Evolutionary conservation across 2,888 invertebrate species (phyloP).

Genomic region (Aphodius sticticus): DNA sequence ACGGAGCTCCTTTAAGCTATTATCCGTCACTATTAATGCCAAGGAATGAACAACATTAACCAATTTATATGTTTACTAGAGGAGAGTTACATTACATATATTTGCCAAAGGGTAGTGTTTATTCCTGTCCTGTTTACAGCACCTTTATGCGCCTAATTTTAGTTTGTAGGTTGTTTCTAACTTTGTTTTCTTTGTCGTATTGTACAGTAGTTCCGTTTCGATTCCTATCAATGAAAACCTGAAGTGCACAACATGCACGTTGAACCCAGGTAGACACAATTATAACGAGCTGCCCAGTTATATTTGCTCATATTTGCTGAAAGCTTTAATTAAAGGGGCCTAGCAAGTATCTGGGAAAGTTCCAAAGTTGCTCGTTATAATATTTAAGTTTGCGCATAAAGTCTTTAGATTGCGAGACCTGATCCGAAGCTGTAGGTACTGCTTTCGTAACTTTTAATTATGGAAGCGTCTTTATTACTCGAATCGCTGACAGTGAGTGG

Average conservation of each 20-base stretch:
- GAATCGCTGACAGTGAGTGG: not conserved
- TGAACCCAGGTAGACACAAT: not conserved
- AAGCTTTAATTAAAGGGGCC: not conserved
- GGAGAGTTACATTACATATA: no score
- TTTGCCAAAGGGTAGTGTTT: no score
- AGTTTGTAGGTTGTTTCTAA: no score
- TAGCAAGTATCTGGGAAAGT: not conserved
- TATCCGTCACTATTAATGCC: no score
- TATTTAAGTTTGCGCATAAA: not conserved
- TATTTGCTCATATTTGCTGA: not conserved
- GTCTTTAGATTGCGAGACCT: not conserved
- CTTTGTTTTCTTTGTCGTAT: not conserved
- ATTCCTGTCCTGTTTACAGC: no score
- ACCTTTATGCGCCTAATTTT: no score
- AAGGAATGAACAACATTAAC: no score
- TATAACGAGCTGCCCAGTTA: not conserved
- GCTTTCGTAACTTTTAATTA: not conserved
- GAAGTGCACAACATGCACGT: not conserved
- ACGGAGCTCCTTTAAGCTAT: no score
- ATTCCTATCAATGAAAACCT: not conserved
- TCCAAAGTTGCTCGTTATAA: not conserved
- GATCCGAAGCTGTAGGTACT: not conserved
- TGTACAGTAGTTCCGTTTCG: not conserved
- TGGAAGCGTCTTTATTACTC: not conserved
- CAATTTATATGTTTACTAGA: no score